These are phyloP conservation scores for Distichodus sexfasciatus DNA, from an alignment of 2,797 vertebrate genomes.

Conservation along the genomic window DNA sequence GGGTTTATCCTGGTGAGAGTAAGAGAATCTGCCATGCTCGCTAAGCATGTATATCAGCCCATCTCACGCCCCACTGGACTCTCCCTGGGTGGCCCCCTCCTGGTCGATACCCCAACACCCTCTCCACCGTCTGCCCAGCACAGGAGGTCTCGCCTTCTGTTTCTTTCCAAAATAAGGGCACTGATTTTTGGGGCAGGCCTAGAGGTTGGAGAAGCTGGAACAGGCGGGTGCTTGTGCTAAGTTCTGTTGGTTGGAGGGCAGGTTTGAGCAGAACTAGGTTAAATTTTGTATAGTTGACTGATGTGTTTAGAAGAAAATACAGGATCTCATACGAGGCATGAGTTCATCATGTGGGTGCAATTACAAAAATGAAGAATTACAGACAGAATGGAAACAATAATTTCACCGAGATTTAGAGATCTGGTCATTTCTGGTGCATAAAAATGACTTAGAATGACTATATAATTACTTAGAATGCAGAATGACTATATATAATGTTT, in stretches of 20 bases:
- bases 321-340: no score
- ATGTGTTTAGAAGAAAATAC: no score
- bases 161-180: constrained; percentile 62
- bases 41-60: constrained; percentile 79
- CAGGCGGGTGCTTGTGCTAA: constrained; percentile 28
- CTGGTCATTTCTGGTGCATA: no score
- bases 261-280: constrained; percentile 38
- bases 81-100: constrained; percentile 77
- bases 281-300: no score
- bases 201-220: constrained; percentile 53
- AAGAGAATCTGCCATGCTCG: constrained; percentile 74
- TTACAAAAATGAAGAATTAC: no score
- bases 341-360: no score
- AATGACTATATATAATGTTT: no score
- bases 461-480: no score
- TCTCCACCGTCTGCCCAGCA: constrained; percentile 72
- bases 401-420: no score
- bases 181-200: constrained; percentile 71
- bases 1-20: constrained; percentile 68
- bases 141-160: constrained; percentile 76
- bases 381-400: no score
- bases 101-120: constrained; percentile 74
- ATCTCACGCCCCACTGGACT: constrained; percentile 78
- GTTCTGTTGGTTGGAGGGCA: constrained; percentile 5
- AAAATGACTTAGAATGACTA: no score